Evolutionary conservation across 2,797 vertebrate genomes (phyloP).

Genomic region (Pteronotus mesoamericanus): DNA sequence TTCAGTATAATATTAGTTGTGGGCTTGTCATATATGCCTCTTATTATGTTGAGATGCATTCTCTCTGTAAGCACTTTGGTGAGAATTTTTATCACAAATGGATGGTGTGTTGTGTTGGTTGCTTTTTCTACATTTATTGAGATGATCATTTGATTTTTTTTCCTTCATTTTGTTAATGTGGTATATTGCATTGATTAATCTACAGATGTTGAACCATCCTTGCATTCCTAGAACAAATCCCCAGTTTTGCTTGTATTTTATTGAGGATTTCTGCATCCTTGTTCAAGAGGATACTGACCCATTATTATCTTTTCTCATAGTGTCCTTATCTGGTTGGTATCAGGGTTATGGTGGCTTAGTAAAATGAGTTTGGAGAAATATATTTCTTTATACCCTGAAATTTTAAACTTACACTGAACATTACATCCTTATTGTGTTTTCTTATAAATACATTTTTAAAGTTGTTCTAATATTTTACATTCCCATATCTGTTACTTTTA

Average conservation of each 20-base stretch:
- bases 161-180: background rate
- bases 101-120: background rate
- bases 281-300: background rate
- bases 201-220: background rate
- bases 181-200: background rate
- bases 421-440: background rate
- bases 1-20: background rate
- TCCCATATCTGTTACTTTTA: background rate
- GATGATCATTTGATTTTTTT: background rate
- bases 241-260: background rate
- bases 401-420: background rate
- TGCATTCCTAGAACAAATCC: background rate
- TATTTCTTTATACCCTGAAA: background rate
- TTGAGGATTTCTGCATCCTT: background rate
- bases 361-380: background rate
- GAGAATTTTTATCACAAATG: background rate
- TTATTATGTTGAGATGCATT: background rate
- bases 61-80: background rate
- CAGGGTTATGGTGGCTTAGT: background rate
- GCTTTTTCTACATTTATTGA: background rate
- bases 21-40: background rate
- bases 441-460: constrained; percentile 13
- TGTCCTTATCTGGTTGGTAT: background rate
- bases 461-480: background rate
- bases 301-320: background rate